Conservation (phyloP, 2,113 vertebrate genomes). For the Lagopus muta region DNA sequence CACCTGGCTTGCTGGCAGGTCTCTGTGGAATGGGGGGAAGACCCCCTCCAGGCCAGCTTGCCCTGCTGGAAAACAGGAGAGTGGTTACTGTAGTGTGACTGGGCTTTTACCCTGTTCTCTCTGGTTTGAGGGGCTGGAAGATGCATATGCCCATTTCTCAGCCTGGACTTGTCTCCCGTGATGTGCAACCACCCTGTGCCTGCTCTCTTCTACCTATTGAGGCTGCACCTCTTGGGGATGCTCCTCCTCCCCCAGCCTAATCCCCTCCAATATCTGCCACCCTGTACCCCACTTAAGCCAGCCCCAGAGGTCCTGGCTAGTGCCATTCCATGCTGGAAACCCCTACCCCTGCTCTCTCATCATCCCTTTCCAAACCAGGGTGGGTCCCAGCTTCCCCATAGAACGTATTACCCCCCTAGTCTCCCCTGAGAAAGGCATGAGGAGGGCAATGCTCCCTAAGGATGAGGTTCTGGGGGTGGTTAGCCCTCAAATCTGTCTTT, state of each 20-base stretch:
- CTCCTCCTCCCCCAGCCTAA: neutral
- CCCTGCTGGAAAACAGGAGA: conserved; percentile 15
- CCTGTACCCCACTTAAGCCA: neutral
- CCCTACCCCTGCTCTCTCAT: neutral
- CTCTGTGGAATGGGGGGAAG: conserved; percentile 24
- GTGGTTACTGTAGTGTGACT: rapidly evolving
- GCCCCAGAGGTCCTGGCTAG: neutral
- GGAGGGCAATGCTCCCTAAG: neutral
- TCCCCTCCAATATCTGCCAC: neutral
- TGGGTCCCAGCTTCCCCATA: neutral
- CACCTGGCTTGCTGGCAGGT: conserved; percentile 57
- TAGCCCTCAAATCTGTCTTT: neutral
- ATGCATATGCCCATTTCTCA: rapidly evolving
- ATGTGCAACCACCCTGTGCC: neutral
- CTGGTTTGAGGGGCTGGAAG: neutral
- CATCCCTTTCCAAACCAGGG: neutral
- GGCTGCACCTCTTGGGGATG: neutral
- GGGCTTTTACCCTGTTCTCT: neutral
- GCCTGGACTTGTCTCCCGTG: rapidly evolving
- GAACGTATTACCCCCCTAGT: neutral
- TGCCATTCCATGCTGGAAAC: rapidly evolving
- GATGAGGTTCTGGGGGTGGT: rapidly evolving
- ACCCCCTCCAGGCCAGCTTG: neutral
- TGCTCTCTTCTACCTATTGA: neutral
- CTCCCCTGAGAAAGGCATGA: rapidly evolving